Evolutionary conservation across 2,888 invertebrate genomes (phyloP), one percentile per base, ranked within the genome.

Genomic region (Ariolimax columbianus): DNA sequence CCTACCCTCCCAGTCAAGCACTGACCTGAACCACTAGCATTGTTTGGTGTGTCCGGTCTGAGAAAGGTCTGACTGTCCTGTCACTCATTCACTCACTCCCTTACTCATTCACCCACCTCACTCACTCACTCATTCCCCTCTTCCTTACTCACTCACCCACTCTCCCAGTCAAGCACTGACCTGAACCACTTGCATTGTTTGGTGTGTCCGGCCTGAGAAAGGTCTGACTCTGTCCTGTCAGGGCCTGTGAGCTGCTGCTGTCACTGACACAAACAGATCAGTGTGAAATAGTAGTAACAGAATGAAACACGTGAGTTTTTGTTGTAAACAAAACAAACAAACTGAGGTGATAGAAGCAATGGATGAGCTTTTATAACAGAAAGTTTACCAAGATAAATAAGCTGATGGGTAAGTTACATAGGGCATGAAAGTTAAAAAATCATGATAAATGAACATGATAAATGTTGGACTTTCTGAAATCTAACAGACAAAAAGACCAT

Each of bases 41-140:
- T 94, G 90, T 94, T 94, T 30, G 95, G 95, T 77, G 95, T 95
- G 91, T 95, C 95, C 36, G 95, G 94, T 59, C 95, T 94, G 40
- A 92, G 89, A 83, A 91, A 93, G 19, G 91, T 90, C 87, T 95
- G 95, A 47, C 95, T 94, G 93, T n/a, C 87, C 88, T 38, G 93
- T 92, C 47, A 93, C n/a, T n/a, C n/a, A n/a, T n/a, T n/a, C n/a
- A n/a, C n/a, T n/a, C n/a, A n/a, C n/a, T n/a, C n/a, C n/a, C n/a
- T n/a, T n/a, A n/a, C n/a, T n/a, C n/a, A n/a, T 30, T n/a, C 66
- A 30, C 30, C 26, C 30, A 59, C 9, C 9, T 17, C 59, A 59
- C 23, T 17, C 23, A 59, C 59, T 17, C 59, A 59, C 59, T 17
- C 23, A 63, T 63, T 17, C 9, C 9, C 4, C 30, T 14, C 66